These are phyloP conservation scores for Harpagifer antarcticus DNA, from an alignment of 2,797 vertebrate species.

Conservation along the genomic window DNA sequence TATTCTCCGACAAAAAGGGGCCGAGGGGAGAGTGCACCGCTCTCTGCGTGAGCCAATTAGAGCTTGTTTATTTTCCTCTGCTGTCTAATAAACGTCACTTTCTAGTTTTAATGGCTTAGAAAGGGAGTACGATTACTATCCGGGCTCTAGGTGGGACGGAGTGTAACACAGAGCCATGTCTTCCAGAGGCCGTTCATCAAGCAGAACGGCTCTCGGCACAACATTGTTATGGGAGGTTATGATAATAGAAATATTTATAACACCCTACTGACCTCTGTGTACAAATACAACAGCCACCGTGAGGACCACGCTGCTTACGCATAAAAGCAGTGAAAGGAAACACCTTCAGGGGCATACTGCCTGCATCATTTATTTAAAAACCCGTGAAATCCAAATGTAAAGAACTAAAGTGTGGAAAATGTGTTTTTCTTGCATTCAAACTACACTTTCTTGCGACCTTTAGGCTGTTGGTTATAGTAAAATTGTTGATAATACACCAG, in stretches of 20 bases:
- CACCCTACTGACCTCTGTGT: conserved; percentile 61
- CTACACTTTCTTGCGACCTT: background rate
- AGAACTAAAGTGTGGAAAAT: background rate
- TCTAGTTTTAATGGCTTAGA: conserved; percentile 81
- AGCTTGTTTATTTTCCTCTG: conserved; percentile 81
- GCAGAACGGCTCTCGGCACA: conserved; percentile 54
- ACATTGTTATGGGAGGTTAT: conserved; percentile 64
- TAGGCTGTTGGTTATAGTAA: background rate
- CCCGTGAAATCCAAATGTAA: background rate
- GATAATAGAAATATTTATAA: conserved; percentile 73
- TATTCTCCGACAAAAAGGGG: conserved; percentile 53
- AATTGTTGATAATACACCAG: background rate
- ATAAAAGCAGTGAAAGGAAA: conserved; percentile 45
- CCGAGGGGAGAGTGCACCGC: conserved; percentile 49
- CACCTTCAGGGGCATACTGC: background rate
- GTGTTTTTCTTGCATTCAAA: background rate
- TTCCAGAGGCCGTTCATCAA: conserved; percentile 55
- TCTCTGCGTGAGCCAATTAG: conserved; percentile 76
- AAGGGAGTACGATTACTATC: conserved; percentile 79
- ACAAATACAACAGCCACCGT: conserved; percentile 26
- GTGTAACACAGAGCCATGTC: conserved; percentile 57
- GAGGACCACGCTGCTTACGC: conserved; percentile 35
- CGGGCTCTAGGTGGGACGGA: conserved; percentile 65
- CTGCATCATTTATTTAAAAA: conserved; percentile 28
- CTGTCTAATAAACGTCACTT: conserved; percentile 81